Evolutionary conservation across 2,888 invertebrate genomes (phyloP).

Genomic region (Hypomecis punctinalis): DNA sequence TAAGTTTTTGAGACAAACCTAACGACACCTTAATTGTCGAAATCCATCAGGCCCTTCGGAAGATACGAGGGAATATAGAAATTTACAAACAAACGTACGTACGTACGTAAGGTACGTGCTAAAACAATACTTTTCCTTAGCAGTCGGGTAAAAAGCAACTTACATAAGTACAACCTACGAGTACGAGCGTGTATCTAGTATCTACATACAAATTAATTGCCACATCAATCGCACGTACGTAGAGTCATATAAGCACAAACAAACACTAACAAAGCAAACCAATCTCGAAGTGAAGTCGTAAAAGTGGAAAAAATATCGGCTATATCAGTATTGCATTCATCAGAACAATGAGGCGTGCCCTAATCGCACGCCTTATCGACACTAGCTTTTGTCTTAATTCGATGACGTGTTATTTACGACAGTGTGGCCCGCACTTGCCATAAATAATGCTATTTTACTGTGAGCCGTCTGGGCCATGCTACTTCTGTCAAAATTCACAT

Average conservation of each 20-base stretch:
- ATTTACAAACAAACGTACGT: too few species aligned
- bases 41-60: too few species aligned
- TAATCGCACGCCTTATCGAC: conserved; percentile 74
- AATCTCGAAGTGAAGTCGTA: conserved; percentile 70
- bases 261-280: conserved; percentile 49
- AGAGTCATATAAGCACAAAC: conserved; percentile 38
- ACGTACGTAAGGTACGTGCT: too few species aligned
- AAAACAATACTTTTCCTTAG: too few species aligned
- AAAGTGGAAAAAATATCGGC: conserved; percentile 73
- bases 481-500: conserved; percentile 81
- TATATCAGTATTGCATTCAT: conserved; percentile 70
- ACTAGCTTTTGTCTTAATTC: conserved; percentile 81
- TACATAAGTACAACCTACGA: too few species aligned
- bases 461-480: conserved; percentile 59
- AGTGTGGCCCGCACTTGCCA: conserved; percentile 66
- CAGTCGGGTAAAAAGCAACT: too few species aligned
- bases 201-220: conserved; percentile 11
- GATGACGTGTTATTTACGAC: conserved; percentile 76
- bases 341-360: conserved; percentile 74
- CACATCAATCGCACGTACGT: conserved; percentile 18
- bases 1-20: too few species aligned
- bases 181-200: not conserved
- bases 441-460: conserved; percentile 79
- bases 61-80: too few species aligned
- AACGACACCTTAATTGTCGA: too few species aligned